Evolutionary conservation across 2,797 vertebrate species (phyloP).

Genomic region (Halcyon chelicuti): DNA sequence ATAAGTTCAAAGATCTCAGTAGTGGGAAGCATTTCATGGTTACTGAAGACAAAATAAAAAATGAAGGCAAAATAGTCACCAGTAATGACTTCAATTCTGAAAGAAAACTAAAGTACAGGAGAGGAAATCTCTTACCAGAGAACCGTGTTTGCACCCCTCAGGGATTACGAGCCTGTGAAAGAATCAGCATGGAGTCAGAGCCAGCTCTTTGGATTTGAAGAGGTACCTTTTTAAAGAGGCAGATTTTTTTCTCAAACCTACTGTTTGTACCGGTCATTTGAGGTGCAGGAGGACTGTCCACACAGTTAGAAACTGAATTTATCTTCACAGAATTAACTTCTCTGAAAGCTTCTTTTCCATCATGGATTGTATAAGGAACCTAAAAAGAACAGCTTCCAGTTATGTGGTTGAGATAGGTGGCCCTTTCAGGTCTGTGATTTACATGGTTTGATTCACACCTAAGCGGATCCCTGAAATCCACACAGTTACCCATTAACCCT

Average conservation of each 20-base stretch:
- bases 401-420: neutral
- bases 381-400: neutral
- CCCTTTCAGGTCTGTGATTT: neutral
- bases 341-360: neutral
- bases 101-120: neutral
- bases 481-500: neutral
- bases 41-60: neutral
- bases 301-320: neutral
- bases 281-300: neutral
- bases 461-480: neutral
- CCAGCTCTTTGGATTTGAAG: slow-evolving; percentile 26
- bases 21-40: neutral
- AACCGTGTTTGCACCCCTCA: slow-evolving; percentile 38
- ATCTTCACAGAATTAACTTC: neutral
- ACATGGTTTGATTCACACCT: neutral
- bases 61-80: neutral
- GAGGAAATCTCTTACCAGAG: neutral
- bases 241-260: neutral
- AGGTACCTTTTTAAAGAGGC: slow-evolving; percentile 56
- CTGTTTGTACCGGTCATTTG: neutral
- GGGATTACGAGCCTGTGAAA: neutral
- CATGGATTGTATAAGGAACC: neutral
- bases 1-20: neutral
- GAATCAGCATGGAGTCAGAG: slow-evolving; percentile 28
- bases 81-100: neutral